Percentiles rank a stretch among this genome's conserved stretches.
Conservation (phyloP, 2,113 vertebrate species). For the Leptobrachium leishanense region DNA sequence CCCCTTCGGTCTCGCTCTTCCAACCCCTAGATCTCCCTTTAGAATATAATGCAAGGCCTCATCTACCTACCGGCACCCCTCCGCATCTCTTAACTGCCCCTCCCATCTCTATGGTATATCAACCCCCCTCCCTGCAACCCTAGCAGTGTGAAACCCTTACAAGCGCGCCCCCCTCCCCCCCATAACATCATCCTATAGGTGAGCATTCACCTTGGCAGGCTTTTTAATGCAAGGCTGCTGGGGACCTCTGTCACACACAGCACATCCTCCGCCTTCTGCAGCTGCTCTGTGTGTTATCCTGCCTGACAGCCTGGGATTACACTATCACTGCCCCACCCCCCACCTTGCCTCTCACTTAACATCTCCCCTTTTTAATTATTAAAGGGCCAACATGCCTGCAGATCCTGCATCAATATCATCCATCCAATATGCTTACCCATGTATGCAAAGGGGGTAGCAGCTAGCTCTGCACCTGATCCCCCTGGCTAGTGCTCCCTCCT, state of each 20-base stretch:
- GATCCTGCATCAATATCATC: not conserved
- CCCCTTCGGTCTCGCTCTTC: too few species aligned
- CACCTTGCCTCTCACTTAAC: slow-evolving; percentile 54
- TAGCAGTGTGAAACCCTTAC: not conserved
- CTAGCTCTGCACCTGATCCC: not conserved
- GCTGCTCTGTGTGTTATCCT: slow-evolving; percentile 1
- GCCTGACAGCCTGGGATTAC: slow-evolving; percentile 35
- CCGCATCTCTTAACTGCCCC: too few species aligned
- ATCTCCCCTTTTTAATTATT: slow-evolving; percentile 37
- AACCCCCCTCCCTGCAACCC: not conserved
- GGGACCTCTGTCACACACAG: not conserved
- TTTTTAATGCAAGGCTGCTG: not conserved
- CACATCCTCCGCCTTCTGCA: not conserved
- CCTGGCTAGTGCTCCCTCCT: not conserved
- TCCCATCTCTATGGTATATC: too few species aligned
- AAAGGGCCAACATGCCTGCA: slow-evolving; percentile 11
- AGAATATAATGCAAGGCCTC: too few species aligned
- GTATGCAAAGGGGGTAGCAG: too few species aligned
- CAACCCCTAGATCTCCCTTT: too few species aligned
- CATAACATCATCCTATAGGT: not conserved
- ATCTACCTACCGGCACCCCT: too few species aligned
- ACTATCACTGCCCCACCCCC: slow-evolving; percentile 43
- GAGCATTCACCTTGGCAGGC: slow-evolving; percentile 20
- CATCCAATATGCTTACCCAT: too few species aligned
- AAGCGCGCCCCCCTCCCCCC: not conserved